Base-by-base conservation (phyloP, 2,113 vertebrate species). In the Steatornis caripensis region DNA sequence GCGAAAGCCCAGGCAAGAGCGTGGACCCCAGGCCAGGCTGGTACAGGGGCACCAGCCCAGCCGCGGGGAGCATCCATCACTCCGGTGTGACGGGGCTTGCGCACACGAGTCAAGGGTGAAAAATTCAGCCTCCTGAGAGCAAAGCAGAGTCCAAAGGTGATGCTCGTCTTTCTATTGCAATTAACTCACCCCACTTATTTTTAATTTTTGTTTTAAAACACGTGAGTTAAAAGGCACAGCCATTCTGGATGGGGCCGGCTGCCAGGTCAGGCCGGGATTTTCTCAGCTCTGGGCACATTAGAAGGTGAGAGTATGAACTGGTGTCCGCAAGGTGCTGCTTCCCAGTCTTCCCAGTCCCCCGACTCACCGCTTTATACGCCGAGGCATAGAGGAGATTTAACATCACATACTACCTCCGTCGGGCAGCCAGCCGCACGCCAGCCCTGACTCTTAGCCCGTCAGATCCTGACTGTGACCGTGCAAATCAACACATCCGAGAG, bases 341-440 rank as follows among this genome's bases (percentile, higher is more conserved):
- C 61, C 61, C 61, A 41, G 3, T 3, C 4, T n/a, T n/a, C n/a
- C n/a, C n/a, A n/a, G n/a, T n/a, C 9, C 57, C 29, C 58, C 4
- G 2, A 10, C 27, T 51, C 2, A 0, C 16, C n/a, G 24, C 54
- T 46, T 36, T 5, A 1, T 8, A 11, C 4, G 5, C 43, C 3
- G 13, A 74, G 54, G 10, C 39, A 1, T 3, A 76, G 39, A 43
- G 20, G 13, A 81, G 58, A 48, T 74, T 48, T 13, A 11, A 15
- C 5, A 55, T 5, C 64, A 7, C 48, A 6, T 17, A 2, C 27
- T 5, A 34, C 17, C 36, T 14, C 26, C 0, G 0, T 2, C 22
- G n/a, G 53, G 32, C 11, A 39, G 37, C 3, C 48, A 26, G 34
- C 9, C 53, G 53, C 18, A 7, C 1, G 0, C 23, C 57, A 43